These are phyloP conservation scores for Ostrea denselamellosa DNA, from an alignment of 1,140 invertebrate genomes.

Conservation along the genomic window DNA sequence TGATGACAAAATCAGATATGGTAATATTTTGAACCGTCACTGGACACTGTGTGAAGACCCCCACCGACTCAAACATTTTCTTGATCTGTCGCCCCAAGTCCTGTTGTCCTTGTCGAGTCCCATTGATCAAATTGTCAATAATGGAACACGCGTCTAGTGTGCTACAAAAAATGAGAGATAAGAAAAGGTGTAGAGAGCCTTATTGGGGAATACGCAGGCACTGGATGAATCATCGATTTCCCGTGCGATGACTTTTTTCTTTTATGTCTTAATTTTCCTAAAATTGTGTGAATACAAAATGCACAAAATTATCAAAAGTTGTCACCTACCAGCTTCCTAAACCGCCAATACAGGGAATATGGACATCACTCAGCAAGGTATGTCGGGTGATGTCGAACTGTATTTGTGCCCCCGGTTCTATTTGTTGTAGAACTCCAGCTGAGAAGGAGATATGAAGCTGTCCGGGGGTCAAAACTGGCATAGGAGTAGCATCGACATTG, in stretches of 20 bases:
- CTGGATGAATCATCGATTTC: no score
- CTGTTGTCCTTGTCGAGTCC: conserved; percentile 1
- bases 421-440: conserved; percentile 25
- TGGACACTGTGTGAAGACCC: background rate
- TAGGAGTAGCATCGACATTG: conserved; percentile 24
- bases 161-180: background rate
- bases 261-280: no score
- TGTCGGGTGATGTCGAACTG: conserved; percentile 16
- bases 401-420: background rate
- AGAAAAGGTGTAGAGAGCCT: background rate
- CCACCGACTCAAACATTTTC: conserved; percentile 40
- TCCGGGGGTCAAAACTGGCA: conserved; percentile 41
- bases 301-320: no score
- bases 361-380: background rate
- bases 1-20: conserved; percentile 37
- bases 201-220: no score
- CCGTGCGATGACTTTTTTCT: no score
- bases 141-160: conserved; percentile 16
- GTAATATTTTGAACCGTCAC: conserved; percentile 37
- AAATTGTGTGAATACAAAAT: no score
- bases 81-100: conserved; percentile 24
- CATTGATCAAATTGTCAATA: conserved; percentile 28
- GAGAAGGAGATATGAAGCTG: conserved; percentile 37
- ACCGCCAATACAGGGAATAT: conserved; percentile 36
- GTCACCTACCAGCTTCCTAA: conserved; percentile 47